Evolutionary conservation across 2,888 invertebrate species (phyloP), one percentile per base, ranked within the genome.

Genomic region (Halictus ligatus): DNA sequence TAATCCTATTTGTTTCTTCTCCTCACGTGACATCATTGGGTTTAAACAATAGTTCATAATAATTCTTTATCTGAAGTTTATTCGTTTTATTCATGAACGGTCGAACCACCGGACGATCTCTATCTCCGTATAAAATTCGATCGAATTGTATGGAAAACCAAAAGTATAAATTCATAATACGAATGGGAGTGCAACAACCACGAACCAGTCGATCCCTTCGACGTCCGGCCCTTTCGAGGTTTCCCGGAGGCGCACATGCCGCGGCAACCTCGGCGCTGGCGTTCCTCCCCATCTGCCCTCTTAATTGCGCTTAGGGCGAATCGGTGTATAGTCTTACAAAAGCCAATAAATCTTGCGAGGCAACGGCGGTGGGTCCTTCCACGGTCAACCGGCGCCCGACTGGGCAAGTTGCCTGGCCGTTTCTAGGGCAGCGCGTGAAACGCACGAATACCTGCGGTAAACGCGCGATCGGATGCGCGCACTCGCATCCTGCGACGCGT

Each of bases 361-460:
- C 92, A 89, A 89, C 90, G 90, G 90, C 83, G 89, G 90, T 85
- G 83, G 91, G 92, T 93, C 92, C 91, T 89, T 90, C 89, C 87
- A 92, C 89, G 92, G 91, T 93, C 92, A 92, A 91, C 91, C 89
- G 91, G 89, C 88, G 88, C 91, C 89, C 88, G 89, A 89, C 25
- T 90, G 87, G 81, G 85, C 75, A 81, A 80, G 75, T 75, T 60
- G 67, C 46, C 29, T 46, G 7, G 8, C 48, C 35, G 83, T 81
- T 88, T 86, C 75, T 80, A 21, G 75, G 75, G 69, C 75, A 80
- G 35, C 60, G 60, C 78, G 80, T 75, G 81, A 74, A 84, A 81
- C 78, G 58, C 73, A 75, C 21, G 69, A 18, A 25, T 64, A 48
- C 43, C 58, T 13, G 12, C 35, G 69, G 18, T 35, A 79, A 74